phyloP scores from a whole-genome alignment of 2,797 vertebrate genomes.

The Gymnothorax reevesii region DNA sequence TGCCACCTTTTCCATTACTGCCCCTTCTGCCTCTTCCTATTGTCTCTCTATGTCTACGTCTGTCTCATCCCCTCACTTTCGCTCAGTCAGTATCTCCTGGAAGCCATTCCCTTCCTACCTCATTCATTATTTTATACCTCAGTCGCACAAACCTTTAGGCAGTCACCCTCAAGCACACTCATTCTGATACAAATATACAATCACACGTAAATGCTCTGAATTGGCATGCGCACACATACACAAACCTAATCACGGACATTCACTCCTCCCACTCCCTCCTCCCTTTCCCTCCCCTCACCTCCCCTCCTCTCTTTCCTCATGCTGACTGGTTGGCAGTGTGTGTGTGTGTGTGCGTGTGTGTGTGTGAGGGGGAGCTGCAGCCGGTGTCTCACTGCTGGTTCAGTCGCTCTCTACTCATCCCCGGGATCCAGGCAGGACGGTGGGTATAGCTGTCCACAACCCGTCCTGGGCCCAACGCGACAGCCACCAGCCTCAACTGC shows the following conservation, averaged over 20 bases:
- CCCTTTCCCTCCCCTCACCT: background rate
- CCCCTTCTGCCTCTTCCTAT: background rate
- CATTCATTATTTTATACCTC: background rate
- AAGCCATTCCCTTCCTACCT: background rate
- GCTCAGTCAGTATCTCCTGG: background rate
- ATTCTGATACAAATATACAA: background rate
- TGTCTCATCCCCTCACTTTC: background rate
- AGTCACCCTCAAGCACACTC: background rate
- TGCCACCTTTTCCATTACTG: background rate
- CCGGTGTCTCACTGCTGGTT: background rate
- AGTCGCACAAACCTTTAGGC: background rate
- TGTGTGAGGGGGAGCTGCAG: slow-evolving; percentile 4
- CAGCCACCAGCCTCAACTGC: background rate
- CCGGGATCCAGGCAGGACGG: background rate
- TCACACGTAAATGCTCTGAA: background rate
- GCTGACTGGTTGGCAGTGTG: background rate
- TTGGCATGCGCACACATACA: background rate
- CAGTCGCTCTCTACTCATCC: background rate
- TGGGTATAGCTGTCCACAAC: background rate
- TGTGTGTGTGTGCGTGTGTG: too few species aligned
- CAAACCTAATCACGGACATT: background rate
- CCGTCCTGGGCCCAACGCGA: background rate
- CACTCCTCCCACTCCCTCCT: slow-evolving; percentile 21
- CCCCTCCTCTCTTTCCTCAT: background rate
- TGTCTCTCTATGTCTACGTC: background rate